phyloP scores from a whole-genome alignment of 2,888 invertebrate species.

The Myathropa florea region DNA sequence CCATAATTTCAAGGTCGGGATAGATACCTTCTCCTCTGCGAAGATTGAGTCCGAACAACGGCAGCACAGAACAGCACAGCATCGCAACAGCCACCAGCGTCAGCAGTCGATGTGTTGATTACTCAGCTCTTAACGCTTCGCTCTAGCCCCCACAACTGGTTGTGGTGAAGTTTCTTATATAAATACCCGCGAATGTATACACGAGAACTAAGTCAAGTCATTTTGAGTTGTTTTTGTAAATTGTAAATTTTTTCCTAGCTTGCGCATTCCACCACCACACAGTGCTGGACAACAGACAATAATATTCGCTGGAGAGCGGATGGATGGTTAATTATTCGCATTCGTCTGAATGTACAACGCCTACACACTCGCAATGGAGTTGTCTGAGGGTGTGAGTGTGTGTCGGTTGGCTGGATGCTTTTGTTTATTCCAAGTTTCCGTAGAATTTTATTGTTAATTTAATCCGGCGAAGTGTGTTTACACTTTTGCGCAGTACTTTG shows the following conservation, averaged over 20 bases:
- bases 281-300: background rate
- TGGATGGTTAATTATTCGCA: slow-evolving; percentile 34
- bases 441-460: slow-evolving; percentile 16
- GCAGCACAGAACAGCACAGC: slow-evolving; percentile 15
- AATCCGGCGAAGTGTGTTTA: slow-evolving; percentile 10
- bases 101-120: slow-evolving; percentile 53
- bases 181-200: background rate
- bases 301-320: slow-evolving; percentile 7
- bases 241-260: background rate
- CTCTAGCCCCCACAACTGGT: slow-evolving; percentile 51
- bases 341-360: slow-evolving; percentile 18
- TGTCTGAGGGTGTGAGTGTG: background rate
- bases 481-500: slow-evolving; percentile 17
- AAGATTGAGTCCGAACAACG: background rate
- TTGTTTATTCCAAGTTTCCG: slow-evolving; percentile 23
- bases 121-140: slow-evolving; percentile 56
- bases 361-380: slow-evolving; percentile 9
- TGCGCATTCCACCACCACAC: slow-evolving; percentile 36
- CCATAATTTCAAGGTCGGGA: slow-evolving; percentile 58
- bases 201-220: background rate
- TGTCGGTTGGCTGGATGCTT: slow-evolving; percentile 9
- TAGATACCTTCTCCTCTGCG: slow-evolving; percentile 29
- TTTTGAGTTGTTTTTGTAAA: background rate
- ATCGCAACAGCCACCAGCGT: background rate
- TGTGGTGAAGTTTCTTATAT: slow-evolving; percentile 26